Evolutionary conservation across 1,140 invertebrate genomes (phyloP).

Genomic region (Anoplophora glabripennis): DNA sequence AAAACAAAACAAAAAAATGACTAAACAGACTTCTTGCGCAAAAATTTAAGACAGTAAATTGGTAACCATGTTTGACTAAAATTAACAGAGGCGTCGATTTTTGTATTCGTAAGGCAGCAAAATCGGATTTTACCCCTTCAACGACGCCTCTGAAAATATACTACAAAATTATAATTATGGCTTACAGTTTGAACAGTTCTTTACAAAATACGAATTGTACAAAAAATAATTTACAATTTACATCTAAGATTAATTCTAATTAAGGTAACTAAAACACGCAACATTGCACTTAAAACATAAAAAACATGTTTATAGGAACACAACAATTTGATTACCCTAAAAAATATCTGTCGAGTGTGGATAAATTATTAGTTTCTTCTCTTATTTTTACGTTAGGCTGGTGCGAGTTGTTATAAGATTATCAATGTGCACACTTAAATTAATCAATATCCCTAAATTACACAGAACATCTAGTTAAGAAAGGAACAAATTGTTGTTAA

Average conservation of each 20-base stretch:
- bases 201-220: slow-evolving; percentile 25
- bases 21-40: slow-evolving; percentile 25
- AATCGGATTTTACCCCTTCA: too few species aligned
- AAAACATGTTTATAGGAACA: slow-evolving; percentile 28
- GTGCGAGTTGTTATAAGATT: slow-evolving; percentile 16
- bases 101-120: not conserved
- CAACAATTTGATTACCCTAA: slow-evolving; percentile 12
- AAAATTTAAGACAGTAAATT: slow-evolving; percentile 28
- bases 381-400: slow-evolving; percentile 24
- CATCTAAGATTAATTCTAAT: slow-evolving; percentile 13
- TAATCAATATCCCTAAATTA: too few species aligned
- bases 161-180: slow-evolving; percentile 11
- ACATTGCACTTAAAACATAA: slow-evolving; percentile 29
- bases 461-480: slow-evolving; percentile 10
- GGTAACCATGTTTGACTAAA: slow-evolving; percentile 43
- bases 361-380: slow-evolving; percentile 15
- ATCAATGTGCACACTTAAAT: slow-evolving; percentile 17
- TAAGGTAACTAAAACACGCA: slow-evolving; percentile 27
- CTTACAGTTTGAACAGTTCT: slow-evolving; percentile 20
- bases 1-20: slow-evolving; percentile 20
- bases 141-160: too few species aligned
- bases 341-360: slow-evolving; percentile 2
- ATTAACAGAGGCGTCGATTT: slow-evolving; percentile 8
- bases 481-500: slow-evolving; percentile 30
- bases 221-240: slow-evolving; percentile 26